Evolutionary conservation across 1,140 invertebrate species (phyloP).

Genomic region (Caenorhabditis inopinata): DNA sequence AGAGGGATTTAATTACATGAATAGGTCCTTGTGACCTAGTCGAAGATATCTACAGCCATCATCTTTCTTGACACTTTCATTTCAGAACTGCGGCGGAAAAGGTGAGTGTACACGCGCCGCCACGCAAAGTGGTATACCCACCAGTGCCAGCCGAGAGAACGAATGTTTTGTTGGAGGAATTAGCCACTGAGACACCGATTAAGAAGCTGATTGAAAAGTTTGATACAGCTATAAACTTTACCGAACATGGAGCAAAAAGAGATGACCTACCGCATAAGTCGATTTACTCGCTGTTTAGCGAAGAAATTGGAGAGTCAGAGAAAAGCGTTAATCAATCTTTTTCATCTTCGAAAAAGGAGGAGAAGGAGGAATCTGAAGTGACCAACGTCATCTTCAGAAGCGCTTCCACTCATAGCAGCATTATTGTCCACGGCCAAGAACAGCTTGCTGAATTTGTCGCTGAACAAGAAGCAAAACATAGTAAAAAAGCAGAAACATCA

Average conservation of each 20-base stretch:
- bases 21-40: too few relatives aligned
- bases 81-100: background rate
- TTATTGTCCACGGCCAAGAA: background rate
- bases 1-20: too few relatives aligned
- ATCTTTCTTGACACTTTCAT: background rate
- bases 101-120: conserved; percentile 14
- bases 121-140: background rate
- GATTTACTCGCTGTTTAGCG: background rate
- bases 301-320: background rate
- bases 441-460: conserved; percentile 31
- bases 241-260: background rate
- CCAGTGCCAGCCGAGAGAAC: conserved; percentile 7
- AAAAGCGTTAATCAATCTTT: background rate
- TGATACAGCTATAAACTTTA: background rate
- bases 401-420: conserved; percentile 14
- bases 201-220: conserved; percentile 7
- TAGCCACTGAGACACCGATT: background rate
- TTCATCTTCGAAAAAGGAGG: background rate
- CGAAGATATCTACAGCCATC: background rate
- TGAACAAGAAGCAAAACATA: conserved; percentile 11
- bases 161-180: background rate
- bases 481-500: background rate
- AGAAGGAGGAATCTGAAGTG: background rate
- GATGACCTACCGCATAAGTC: background rate
- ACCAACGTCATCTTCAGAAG: conserved; percentile 18